A percentile compares a stretch with the other conserved stretches of the same genome.
phyloP scores from a whole-genome alignment of 1,140 invertebrate species.

The Campoletis sonorensis region DNA sequence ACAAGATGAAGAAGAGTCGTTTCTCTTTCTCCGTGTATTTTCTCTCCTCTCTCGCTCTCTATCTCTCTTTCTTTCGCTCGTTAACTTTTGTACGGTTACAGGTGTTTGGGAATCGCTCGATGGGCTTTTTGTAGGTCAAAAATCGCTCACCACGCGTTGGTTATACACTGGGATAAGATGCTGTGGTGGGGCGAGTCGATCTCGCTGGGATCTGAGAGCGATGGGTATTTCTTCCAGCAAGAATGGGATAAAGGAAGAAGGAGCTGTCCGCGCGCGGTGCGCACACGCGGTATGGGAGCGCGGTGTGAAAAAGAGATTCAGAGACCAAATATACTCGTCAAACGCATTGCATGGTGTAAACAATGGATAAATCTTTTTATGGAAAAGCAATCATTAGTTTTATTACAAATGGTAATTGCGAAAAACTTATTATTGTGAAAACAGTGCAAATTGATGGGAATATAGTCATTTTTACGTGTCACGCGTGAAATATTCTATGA shows the following conservation, averaged over 20 bases:
- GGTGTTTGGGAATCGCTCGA: slow-evolving; percentile 52
- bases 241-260: neutral
- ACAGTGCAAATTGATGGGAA: neutral
- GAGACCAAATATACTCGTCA: neutral
- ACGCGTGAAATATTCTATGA: neutral
- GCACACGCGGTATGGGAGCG: neutral
- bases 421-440: neutral
- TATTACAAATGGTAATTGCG: neutral
- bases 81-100: slow-evolving; percentile 54
- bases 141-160: slow-evolving; percentile 54
- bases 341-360: neutral
- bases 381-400: neutral
- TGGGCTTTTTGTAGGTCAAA: slow-evolving; percentile 66
- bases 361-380: neutral
- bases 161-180: slow-evolving; percentile 3
- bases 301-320: neutral
- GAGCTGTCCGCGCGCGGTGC: neutral
- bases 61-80: slow-evolving; percentile 39
- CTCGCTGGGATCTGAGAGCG: neutral
- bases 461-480: neutral
- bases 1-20: neutral
- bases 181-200: slow-evolving; percentile 23
- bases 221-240: slow-evolving; percentile 29
- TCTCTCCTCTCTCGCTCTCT: slow-evolving; percentile 17
- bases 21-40: slow-evolving; percentile 2